Percentiles rank a stretch among this genome's conserved stretches.
Evolutionary conservation across 2,888 invertebrate species (phyloP).

Genomic region (Cylindroiulus punctatus): DNA sequence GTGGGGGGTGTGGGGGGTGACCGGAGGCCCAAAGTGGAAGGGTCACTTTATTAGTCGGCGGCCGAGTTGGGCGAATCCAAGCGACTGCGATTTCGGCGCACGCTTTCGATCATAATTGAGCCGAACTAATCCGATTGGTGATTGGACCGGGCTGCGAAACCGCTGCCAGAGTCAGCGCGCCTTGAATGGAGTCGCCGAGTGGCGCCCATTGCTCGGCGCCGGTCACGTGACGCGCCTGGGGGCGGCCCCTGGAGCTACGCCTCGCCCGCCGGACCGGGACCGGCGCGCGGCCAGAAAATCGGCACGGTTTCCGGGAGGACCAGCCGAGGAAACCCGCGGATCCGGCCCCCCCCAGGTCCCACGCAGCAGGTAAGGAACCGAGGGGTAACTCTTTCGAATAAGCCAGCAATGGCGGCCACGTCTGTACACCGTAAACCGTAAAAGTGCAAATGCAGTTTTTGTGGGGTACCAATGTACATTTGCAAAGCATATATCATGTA

Average conservation of each 20-base stretch:
- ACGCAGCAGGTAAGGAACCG: not conserved
- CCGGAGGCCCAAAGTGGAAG: not conserved
- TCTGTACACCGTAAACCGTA: too few relatives aligned
- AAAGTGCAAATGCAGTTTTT: too few relatives aligned
- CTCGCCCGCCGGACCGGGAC: not conserved
- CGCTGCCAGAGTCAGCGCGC: constrained; percentile 35
- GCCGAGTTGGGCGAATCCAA: constrained; percentile 56
- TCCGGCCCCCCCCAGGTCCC: not conserved
- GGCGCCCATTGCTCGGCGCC: not conserved
- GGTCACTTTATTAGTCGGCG: constrained; percentile 25
- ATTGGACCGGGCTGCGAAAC: constrained; percentile 45
- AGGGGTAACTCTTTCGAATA: too few relatives aligned
- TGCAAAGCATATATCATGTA: too few relatives aligned
- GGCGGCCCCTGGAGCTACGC: not conserved
- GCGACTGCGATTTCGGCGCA: constrained; percentile 13
- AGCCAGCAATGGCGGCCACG: too few relatives aligned
- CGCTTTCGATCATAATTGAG: constrained; percentile 59
- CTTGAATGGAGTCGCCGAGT: not conserved
- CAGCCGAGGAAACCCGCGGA: too few relatives aligned
- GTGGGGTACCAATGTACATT: too few relatives aligned
- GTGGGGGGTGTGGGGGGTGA: not conserved
- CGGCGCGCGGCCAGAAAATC: not conserved
- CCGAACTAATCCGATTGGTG: constrained; percentile 58
- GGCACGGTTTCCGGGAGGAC: not conserved
- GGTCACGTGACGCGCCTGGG: not conserved